Evolutionary conservation across 2,888 invertebrate genomes (phyloP).

Genomic region (Graphium colonna): DNA sequence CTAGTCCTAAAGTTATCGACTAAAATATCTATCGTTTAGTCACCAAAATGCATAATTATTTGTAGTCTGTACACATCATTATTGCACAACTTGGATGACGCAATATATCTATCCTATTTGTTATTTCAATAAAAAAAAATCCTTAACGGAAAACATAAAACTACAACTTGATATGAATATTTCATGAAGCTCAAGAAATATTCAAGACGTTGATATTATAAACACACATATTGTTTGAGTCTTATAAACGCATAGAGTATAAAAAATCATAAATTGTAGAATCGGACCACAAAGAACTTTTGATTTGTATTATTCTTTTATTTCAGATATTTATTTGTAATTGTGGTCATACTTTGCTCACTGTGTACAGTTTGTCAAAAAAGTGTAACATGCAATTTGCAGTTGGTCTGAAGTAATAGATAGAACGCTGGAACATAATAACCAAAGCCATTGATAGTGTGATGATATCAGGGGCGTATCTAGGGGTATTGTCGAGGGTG

Average conservation of each 20-base stretch:
- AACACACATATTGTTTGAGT: too few species aligned
- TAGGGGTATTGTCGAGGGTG: too few species aligned
- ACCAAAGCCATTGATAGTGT: too few species aligned
- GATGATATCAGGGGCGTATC: too few species aligned
- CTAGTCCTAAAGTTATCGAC: slow-evolving; percentile 39
- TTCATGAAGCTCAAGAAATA: too few species aligned
- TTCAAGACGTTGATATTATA: too few species aligned
- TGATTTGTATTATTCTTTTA: too few species aligned
- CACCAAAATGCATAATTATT: slow-evolving; percentile 48
- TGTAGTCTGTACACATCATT: slow-evolving; percentile 64
- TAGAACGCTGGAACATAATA: slow-evolving; percentile 1
- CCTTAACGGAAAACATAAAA: slow-evolving; percentile 2
- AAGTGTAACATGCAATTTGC: slow-evolving; percentile 41
- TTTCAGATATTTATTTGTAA: background rate
- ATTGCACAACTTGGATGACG: slow-evolving; percentile 59
- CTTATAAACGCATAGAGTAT: too few species aligned
- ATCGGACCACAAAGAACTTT: too few species aligned
- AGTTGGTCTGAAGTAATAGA: slow-evolving; percentile 54
- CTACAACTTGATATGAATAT: background rate
- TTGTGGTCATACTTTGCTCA: slow-evolving; percentile 2
- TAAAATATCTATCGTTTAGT: slow-evolving; percentile 43
- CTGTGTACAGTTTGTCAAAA: slow-evolving; percentile 2
- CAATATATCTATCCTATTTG: slow-evolving; percentile 21
- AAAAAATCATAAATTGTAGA: too few species aligned
- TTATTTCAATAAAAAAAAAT: too few species aligned